Base-by-base conservation (phyloP, 1,140 invertebrate genomes). In the Heliconius congener region DNA sequence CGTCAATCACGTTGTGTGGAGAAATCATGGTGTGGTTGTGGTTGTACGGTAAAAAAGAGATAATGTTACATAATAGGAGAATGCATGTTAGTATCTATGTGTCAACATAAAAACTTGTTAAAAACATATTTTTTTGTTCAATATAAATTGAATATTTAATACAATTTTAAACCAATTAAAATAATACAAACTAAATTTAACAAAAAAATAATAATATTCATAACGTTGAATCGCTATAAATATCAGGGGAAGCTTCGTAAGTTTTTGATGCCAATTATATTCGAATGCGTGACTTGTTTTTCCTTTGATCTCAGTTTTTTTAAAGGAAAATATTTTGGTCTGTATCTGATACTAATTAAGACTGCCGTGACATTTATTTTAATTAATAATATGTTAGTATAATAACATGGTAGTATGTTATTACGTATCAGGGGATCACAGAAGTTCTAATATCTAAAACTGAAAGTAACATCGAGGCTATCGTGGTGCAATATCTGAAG, bases 251-350 rank as follows among this genome's bases (percentile, higher is more conserved):
- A 5, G 60, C 60, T 66, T 27, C n/a, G 30, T 27, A 66, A 16
- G 9, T 66, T 66, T 66, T 66, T 27, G 60, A n/a, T 66, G 60
- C 60, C 60, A 66, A 66, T 66, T 66, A 66, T 66, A 66, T 66
- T 66, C 27, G 23, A 3, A 66, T 66, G 60, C 60, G 60, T 66
- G 60, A 66, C 60, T 30, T 66, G 11, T 27, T 27, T 66, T 13
- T 66, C 30, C 60, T 66, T 66, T 66, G 60, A 66, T 16, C 9
- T 30, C 23, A 11, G 27, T 30, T 66, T 66, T 66, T 66, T 13
- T 11, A 11, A 9, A 2, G 2, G 3, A 66, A 23, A 30, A 27
- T 27, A 66, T 23, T 66, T 27, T 66, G 3, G 23, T 1, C 8
- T 27, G 23, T 13, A 66, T 27, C 8, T 13, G 60, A n/a, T n/a